Evolutionary conservation across 92 coral and sea anemone genomes (phyloP), one percentile per base, ranked within the genome.

Genomic region (Parazoanthus darwini): DNA sequence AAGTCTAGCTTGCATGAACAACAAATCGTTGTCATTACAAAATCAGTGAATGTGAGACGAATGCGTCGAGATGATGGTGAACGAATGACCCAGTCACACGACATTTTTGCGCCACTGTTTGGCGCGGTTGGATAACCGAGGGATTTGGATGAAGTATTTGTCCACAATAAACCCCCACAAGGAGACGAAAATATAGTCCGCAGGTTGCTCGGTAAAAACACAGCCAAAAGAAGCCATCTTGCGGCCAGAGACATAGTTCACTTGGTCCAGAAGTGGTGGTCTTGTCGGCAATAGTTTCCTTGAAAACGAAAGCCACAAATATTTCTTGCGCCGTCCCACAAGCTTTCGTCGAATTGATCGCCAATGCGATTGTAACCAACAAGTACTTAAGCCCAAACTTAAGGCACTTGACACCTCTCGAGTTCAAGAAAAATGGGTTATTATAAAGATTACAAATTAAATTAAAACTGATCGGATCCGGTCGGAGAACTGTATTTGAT

Each of bases 1-100:
- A 80, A 97, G 91, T 95, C 99, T 65, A 92, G 92, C 33, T 51
- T 66, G 85, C 99, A 97, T 4, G 98, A 93, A 88, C 99, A 97
- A 89, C 99, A 97, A 75, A 93, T 13, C 72, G 98, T 95, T 85
- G 66, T 90, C 86, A 97, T 90, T 46, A 93, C 96, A 58, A 97
- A 94, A 48, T 94, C 98, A 26, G 91, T 91, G 81, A 97, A 92
- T 42, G 90, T 93, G 22, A 95, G 87, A 68, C 96, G 91, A 77
- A 97, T 91, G 70, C 99, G 94, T 26, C 70, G 91, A 38, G 92
- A 92, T 63, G 73, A 79, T 16, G 96, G 91, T 33, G 92, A 96
- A 22, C 85, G 79, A 33, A 97, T 90, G 10, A 91, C 93, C 93
- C 96, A 97, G 26, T 89, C 92, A 76, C 99, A 97, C 22, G 56